Evolutionary conservation across 2,888 invertebrate species (phyloP), one percentile per base, ranked within the genome.

Genomic region (Metellina segmentata): DNA sequence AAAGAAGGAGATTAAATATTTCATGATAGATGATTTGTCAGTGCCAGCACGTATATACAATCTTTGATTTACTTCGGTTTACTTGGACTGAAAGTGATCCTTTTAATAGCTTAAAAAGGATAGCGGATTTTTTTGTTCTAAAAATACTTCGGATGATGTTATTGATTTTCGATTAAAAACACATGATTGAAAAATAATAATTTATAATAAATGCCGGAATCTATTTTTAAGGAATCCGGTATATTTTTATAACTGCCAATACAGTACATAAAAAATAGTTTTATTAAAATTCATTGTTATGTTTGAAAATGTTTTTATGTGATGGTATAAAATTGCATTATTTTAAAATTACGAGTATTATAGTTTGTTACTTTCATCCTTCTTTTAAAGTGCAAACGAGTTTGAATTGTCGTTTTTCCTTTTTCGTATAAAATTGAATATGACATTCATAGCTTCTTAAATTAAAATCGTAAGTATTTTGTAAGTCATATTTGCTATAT

Each of bases 21-120:
- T n/a, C 6, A 13, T 75, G 85, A 85, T 85, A 13, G 85, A 85
- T 85, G 74, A 61, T 52, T 72, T 85, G 85, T 61, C 85, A 85
- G 61, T 72, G 48, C 51, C 85, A 85, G 74, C 52, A 48, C 11
- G 74, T 75, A 16, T 53, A 16, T 48, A 8, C 19, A 9, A 34
- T 8, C 82, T 75, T 53, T 20, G n/a, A 75, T 85, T 75, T 53
- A 75, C 74, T 85, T 85, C 34, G 16, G 61, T 75, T 61, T 7
- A 61, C 13, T 34, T 34, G 34, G 4, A 72, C 72, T 75, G 53
- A 61, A 61, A 75, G 74, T 34, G 48, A 85, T 74, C 74, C 20
- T 19, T 78, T 49, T 20, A 53, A 82, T 72, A 52, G 82, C 71
- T 72, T 82, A 72, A 51, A 51, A 8, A 0, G 19, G 16, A 61